Evolutionary conservation across 2,113 vertebrate genomes (phyloP), one percentile per base, ranked within the genome.

Genomic region (Labeo catla): DNA sequence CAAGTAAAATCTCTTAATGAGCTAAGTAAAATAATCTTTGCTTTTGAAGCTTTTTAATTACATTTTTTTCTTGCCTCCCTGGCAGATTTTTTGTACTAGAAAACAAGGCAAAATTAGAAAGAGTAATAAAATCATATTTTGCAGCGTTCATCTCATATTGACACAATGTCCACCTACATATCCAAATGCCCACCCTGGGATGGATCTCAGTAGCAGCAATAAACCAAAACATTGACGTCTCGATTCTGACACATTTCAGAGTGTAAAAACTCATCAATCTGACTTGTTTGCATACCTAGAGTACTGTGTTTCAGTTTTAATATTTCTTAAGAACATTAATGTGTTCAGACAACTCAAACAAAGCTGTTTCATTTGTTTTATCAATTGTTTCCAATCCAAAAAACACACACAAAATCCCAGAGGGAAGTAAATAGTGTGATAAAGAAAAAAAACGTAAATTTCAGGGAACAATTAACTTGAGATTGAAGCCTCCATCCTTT

Each of bases 381-480:
- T 12, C 15, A 70, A 72, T 36, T 72, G 39, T 21, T 68, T 66
- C 61, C n/a, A 12, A 23, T 4, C n/a, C 61, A 23, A 28, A 63
- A 63, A 16, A 4, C 73, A 13, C 72, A 6, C 74, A 73, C 8
- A 77, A 16, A 61, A 8, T 61, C 43, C n/a, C n/a, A 57, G 28
- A 78, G 10, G n/a, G 10, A 9, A 76, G 73, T 50, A 76, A 50
- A 76, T 50, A 13, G 23, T 76, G 45, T 7, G 73, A 50, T 28
- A 23, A 76, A 23, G n/a, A 76, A 76, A 28, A 13, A 12, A 73
- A 43, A 54, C 50, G 6, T 50, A 1, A 28, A 36, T 34, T 54
- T 12, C 76, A 49, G 16, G n/a, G 23, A 57, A 34, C 47, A 76
- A 76, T 76, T 23, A 76, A 76, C 73, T 76, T 76, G 73, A 47